These are phyloP conservation scores for Diaprepes abbreviatus DNA, from an alignment of 2,888 invertebrate species.

Conservation along the genomic window DNA sequence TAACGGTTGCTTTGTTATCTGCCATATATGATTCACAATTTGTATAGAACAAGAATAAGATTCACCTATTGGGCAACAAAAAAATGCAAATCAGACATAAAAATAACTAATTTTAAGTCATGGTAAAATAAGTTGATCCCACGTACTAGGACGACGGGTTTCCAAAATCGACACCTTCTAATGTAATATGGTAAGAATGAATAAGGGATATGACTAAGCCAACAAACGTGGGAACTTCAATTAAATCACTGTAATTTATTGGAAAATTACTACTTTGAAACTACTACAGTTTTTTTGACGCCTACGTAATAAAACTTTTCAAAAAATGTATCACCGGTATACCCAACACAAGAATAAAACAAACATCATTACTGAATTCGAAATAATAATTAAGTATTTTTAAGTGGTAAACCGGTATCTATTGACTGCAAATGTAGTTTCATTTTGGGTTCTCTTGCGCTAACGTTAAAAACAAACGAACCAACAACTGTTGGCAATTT, in stretches of 20 bases:
- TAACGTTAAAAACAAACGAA: no score
- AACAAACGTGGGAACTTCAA: slow-evolving; percentile 37
- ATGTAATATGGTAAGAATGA: slow-evolving; percentile 35
- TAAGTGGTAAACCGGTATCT: no score
- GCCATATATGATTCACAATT: neutral
- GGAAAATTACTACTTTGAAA: slow-evolving; percentile 29
- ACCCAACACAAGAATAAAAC: neutral
- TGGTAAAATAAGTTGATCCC: slow-evolving; percentile 33
- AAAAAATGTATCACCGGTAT: slow-evolving; percentile 9
- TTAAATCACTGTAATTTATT: slow-evolving; percentile 41
- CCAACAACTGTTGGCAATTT: no score
- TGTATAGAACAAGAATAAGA: neutral
- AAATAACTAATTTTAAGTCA: slow-evolving; percentile 30
- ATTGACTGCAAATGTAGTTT: no score
- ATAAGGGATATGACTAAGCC: slow-evolving; percentile 45
- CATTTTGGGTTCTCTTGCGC: no score
- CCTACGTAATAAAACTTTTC: neutral
- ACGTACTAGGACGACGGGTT: slow-evolving; percentile 50
- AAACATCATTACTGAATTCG: no score
- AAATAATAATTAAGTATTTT: no score
- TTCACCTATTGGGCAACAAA: slow-evolving; percentile 15
- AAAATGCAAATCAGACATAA: slow-evolving; percentile 35
- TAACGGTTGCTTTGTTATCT: slow-evolving; percentile 3
- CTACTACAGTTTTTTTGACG: slow-evolving; percentile 11
- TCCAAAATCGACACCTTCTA: slow-evolving; percentile 55